A percentile compares a stretch with the other conserved stretches of the same genome.
Evolutionary conservation across 2,113 vertebrate genomes (phyloP).

Genomic region (Anas platyrhynchos): DNA sequence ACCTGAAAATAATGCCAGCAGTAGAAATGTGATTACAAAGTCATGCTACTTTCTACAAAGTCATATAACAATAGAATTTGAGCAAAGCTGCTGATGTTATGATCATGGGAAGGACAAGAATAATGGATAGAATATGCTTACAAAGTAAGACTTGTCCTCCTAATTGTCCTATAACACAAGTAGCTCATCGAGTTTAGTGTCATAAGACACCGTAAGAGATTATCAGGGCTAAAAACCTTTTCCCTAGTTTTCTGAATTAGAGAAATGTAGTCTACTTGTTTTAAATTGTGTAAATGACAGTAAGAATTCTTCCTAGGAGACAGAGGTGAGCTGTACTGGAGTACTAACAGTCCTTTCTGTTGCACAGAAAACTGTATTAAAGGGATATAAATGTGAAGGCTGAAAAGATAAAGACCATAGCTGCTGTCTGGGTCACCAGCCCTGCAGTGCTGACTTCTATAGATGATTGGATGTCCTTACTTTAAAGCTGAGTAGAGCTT

Average conservation of each 20-base stretch:
- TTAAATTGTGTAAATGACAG: neutral
- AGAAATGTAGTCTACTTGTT: neutral
- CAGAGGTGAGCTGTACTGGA: neutral
- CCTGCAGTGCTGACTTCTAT: neutral
- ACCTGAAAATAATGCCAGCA: neutral
- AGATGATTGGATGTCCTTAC: neutral
- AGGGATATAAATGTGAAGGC: neutral
- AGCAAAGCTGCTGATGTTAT: neutral
- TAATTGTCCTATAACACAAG: neutral
- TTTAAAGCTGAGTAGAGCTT: neutral
- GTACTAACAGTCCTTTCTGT: neutral
- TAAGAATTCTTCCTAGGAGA: neutral
- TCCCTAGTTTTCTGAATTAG: neutral
- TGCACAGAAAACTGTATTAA: neutral
- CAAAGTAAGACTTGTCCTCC: neutral
- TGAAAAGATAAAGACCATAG: neutral
- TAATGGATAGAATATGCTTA: neutral
- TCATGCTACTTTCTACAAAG: neutral
- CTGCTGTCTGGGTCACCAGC: neutral
- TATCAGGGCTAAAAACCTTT: neutral
- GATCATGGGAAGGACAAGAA: neutral
- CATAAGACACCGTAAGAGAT: accelerated
- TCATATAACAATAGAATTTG: neutral
- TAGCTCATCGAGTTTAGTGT: neutral
- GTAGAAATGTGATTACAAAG: neutral